A percentile compares a stretch with the other conserved stretches of the same genome.
Conservation (phyloP, 2,888 invertebrate genomes). For the Eristalinus sepulchralis region DNA sequence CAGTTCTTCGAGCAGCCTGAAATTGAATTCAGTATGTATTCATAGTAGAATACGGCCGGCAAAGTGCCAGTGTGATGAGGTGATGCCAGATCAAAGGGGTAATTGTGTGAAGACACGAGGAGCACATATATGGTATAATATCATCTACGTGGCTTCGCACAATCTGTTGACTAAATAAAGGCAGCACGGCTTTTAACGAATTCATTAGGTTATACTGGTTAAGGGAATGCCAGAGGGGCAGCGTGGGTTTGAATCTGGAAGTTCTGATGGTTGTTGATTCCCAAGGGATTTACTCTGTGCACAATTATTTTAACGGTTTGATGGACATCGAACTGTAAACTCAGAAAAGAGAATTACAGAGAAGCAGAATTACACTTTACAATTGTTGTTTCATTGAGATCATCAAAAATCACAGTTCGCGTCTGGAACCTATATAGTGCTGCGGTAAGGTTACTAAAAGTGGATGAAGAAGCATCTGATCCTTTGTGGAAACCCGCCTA, state of each 20-base stretch:
- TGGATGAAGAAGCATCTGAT: too few species aligned
- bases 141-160: not conserved
- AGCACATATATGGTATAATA: not conserved
- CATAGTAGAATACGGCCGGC: not conserved
- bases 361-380: too few species aligned
- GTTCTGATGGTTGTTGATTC: not conserved
- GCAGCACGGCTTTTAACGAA: not conserved
- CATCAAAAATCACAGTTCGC: too few species aligned
- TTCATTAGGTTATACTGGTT: not conserved
- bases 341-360: too few species aligned
- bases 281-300: too few species aligned
- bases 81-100: constrained; percentile 1
- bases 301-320: too few species aligned
- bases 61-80: not conserved
- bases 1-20: constrained; percentile 15
- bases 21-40: constrained; percentile 26
- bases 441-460: too few species aligned
- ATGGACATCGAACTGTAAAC: too few species aligned
- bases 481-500: too few species aligned
- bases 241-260: not conserved
- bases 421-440: too few species aligned
- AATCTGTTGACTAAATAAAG: not conserved
- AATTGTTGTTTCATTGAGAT: too few species aligned
- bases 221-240: not conserved
- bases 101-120: not conserved